Conservation (phyloP, 2,797 vertebrate genomes). For the Tauraco hartlaubi region DNA sequence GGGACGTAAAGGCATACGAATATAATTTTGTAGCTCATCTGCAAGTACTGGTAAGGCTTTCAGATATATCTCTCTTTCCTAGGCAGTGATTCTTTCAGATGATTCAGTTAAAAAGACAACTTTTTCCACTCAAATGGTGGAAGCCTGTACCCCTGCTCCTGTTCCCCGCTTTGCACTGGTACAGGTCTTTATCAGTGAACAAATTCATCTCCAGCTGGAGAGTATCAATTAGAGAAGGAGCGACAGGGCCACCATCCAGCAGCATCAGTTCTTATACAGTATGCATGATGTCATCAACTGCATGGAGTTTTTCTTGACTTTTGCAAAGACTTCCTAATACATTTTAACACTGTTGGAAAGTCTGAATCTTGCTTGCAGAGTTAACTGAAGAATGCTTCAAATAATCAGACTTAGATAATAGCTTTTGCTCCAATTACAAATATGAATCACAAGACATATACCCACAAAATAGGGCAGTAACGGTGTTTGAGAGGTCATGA, state of each 20-base stretch:
- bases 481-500: not conserved
- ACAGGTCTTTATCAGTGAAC: not conserved
- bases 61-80: not conserved
- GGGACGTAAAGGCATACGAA: not conserved
- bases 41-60: not conserved
- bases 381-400: not conserved
- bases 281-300: not conserved
- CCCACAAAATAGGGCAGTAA: not conserved
- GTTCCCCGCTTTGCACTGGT: not conserved
- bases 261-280: not conserved
- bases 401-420: not conserved
- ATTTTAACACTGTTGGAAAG: not conserved
- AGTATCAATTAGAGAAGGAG: not conserved
- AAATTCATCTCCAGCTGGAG: not conserved
- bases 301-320: not conserved
- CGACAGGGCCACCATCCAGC: not conserved
- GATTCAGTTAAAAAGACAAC: not conserved
- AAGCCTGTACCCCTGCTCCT: not conserved
- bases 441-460: not conserved
- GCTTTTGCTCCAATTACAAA: not conserved
- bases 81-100: not conserved
- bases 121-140: not conserved
- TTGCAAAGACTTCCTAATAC: not conserved
- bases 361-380: not conserved
- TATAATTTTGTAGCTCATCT: not conserved